Conservation (phyloP, 2,797 vertebrate genomes). For the Nannoperca obscura region DNA sequence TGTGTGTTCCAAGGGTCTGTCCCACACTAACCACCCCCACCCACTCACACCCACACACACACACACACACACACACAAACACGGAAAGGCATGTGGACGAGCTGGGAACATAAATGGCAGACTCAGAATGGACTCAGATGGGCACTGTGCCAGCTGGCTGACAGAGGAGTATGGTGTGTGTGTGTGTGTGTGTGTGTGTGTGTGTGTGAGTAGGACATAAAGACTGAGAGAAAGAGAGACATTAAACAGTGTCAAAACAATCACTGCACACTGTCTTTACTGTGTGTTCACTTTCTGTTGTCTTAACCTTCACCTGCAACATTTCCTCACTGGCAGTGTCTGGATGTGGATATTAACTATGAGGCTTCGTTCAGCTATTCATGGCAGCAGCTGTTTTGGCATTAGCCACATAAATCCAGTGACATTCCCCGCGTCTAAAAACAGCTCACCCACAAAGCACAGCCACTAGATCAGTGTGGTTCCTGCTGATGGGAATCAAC, state of each 20-base stretch:
- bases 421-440: conserved; percentile 76
- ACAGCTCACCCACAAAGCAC: conserved; percentile 69
- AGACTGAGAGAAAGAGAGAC: conserved; percentile 18
- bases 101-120: conserved; percentile 60
- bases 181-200: conserved; percentile 8
- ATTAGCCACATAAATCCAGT: conserved; percentile 71
- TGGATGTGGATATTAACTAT: conserved; percentile 47
- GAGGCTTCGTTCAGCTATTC: conserved; percentile 69
- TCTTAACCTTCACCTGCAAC: conserved; percentile 54
- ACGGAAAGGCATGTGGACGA: neutral
- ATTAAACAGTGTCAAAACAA: conserved; percentile 15
- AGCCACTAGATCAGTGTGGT: conserved; percentile 63
- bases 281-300: conserved; percentile 41
- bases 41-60: conserved; percentile 15
- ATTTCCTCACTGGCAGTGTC: conserved; percentile 53
- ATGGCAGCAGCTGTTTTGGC: conserved; percentile 78
- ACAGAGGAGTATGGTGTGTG: conserved; percentile 44
- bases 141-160: conserved; percentile 63
- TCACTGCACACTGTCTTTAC: neutral
- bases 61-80: conserved; percentile 29
- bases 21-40: conserved; percentile 42
- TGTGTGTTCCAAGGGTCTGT: conserved; percentile 51
- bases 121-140: conserved; percentile 56
- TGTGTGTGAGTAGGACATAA: conserved; percentile 27
- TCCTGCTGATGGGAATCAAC: conserved; percentile 62